These are phyloP conservation scores for Drosophila dunni DNA, from an alignment of 1,140 invertebrate genomes.

Conservation along the genomic window DNA sequence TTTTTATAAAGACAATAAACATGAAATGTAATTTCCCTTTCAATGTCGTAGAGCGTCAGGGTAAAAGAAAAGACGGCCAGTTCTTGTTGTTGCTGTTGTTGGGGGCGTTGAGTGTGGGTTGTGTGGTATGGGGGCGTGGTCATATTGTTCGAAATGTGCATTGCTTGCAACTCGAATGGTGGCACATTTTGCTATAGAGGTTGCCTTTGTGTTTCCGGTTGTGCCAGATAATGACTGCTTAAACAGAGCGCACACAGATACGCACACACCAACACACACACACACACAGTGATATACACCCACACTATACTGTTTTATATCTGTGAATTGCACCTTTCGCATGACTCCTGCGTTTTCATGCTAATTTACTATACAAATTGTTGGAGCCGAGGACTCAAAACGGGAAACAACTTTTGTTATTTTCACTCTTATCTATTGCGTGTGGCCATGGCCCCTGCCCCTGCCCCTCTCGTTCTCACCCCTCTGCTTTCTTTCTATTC, in stretches of 20 bases:
- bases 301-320: conserved; percentile 28
- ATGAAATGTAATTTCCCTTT: conserved; percentile 83
- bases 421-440: conserved; percentile 52
- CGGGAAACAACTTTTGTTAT: conserved; percentile 35
- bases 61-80: conserved; percentile 27
- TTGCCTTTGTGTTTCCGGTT: conserved; percentile 73
- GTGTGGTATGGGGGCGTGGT: conserved; percentile 27
- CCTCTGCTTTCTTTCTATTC: too few species aligned
- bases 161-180: conserved; percentile 35
- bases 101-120: neutral
- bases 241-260: conserved; percentile 59
- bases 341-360: conserved; percentile 58
- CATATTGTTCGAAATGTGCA: conserved; percentile 35
- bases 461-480: neutral
- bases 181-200: conserved; percentile 69
- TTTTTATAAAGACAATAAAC: conserved; percentile 82
- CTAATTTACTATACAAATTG: conserved; percentile 59
- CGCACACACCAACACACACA: conserved; percentile 8
- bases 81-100: neutral
- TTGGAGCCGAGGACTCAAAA: conserved; percentile 23
- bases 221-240: conserved; percentile 78
- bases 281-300: neutral
- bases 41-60: conserved; percentile 64
- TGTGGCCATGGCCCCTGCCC: conserved; percentile 35
- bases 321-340: conserved; percentile 59